Percentiles rank a stretch among this genome's conserved stretches.
These are phyloP conservation scores for Leuctra nigra DNA, from an alignment of 2,888 invertebrate genomes.

Conservation along the genomic window DNA sequence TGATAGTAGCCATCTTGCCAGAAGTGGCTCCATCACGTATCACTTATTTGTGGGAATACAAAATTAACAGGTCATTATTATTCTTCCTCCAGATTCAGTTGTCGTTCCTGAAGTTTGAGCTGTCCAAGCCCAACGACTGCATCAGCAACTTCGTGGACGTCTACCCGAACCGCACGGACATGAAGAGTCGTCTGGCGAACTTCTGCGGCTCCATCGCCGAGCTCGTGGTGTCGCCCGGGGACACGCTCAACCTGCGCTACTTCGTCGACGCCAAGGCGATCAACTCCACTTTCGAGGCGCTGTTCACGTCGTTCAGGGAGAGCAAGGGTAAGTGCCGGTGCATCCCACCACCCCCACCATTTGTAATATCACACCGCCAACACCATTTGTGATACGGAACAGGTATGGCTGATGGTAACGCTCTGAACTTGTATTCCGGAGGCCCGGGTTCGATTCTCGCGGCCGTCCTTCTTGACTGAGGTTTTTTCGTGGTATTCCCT, in stretches of 20 bases:
- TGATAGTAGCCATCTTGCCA: too few species aligned
- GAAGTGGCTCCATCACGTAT: too few species aligned
- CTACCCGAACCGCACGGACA: slow-evolving; percentile 57
- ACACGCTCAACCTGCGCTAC: slow-evolving; percentile 68
- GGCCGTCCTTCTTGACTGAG: too few species aligned
- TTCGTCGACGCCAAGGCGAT: slow-evolving; percentile 56
- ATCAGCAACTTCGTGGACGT: slow-evolving; percentile 69
- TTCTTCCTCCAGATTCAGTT: slow-evolving; percentile 58
- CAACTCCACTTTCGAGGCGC: slow-evolving; percentile 60
- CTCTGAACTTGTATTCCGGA: too few species aligned
- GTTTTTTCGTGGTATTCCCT: too few species aligned
- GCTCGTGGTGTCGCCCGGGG: slow-evolving; percentile 57
- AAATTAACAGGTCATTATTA: too few species aligned
- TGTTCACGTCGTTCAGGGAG: slow-evolving; percentile 69
- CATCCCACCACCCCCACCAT: too few species aligned
- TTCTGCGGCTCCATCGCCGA: slow-evolving; percentile 87
- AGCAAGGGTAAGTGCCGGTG: slow-evolving; percentile 44
- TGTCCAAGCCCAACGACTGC: slow-evolving; percentile 70
- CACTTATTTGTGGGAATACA: too few species aligned
- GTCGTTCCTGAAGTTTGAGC: slow-evolving; percentile 55
- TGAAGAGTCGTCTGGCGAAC: slow-evolving; percentile 54
- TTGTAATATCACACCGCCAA: too few species aligned
- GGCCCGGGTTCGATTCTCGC: too few species aligned
- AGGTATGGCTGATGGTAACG: too few species aligned
- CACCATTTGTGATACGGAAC: too few species aligned